Percentiles rank a stretch among this genome's conserved stretches.
phyloP scores from a whole-genome alignment of 2,888 invertebrate species.

The Troides helena region DNA sequence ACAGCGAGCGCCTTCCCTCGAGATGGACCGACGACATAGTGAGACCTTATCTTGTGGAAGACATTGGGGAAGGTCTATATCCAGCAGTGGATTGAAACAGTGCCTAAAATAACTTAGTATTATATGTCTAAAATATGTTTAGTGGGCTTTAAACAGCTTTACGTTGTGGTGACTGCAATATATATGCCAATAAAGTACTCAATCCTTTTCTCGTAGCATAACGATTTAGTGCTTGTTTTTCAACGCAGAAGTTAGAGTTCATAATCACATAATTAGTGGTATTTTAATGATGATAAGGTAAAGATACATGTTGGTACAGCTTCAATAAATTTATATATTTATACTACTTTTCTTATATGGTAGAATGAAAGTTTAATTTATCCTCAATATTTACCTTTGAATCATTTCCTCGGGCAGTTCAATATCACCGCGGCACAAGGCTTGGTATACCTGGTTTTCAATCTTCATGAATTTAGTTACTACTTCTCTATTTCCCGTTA shows the following conservation, averaged over 20 bases:
- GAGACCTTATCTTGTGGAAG: too few relatives aligned
- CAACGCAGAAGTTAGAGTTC: too few relatives aligned
- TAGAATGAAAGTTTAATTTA: too few relatives aligned
- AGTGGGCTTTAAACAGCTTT: background rate
- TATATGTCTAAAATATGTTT: background rate
- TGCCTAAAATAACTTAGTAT: background rate
- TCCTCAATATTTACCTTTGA: background rate
- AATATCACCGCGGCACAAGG: background rate
- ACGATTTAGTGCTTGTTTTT: too few relatives aligned
- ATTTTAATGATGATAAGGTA: too few relatives aligned
- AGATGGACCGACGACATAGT: too few relatives aligned
- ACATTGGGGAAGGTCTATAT: too few relatives aligned
- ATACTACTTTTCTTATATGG: background rate
- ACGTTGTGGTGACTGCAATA: background rate
- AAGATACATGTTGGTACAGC: too few relatives aligned
- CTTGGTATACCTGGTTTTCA: background rate
- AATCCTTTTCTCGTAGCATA: background rate
- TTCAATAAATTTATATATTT: background rate
- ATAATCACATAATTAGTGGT: too few relatives aligned
- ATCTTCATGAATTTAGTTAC: conserved; percentile 43
- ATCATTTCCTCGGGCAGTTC: background rate
- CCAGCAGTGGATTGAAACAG: background rate
- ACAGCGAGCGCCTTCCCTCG: too few relatives aligned
- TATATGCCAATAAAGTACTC: background rate
- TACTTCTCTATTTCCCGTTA: conserved; percentile 47